A percentile compares a stretch with the other conserved stretches of the same genome.
Conservation (phyloP, 2,888 invertebrate genomes). For the Tetranychus truncatus region DNA sequence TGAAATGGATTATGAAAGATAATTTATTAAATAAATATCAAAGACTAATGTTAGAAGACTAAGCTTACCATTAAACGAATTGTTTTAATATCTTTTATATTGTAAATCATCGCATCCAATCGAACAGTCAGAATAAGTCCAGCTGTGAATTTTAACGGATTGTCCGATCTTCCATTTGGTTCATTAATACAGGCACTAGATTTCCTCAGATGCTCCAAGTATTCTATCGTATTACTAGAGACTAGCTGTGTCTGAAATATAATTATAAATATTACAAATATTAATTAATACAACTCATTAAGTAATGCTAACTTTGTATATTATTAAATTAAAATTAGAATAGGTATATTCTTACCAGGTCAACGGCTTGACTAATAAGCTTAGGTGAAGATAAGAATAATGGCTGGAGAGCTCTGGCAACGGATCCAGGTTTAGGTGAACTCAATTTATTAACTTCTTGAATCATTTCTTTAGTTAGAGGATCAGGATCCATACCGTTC, state of each 20-base stretch:
- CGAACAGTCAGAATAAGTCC: constrained; percentile 71
- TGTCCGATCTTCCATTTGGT: constrained; percentile 61
- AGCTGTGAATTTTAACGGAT: constrained; percentile 71
- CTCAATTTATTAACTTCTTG: constrained; percentile 32
- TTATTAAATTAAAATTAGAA: constrained; percentile 4
- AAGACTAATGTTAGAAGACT: background rate
- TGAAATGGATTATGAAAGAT: constrained; percentile 34
- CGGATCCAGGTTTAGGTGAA: constrained; percentile 65
- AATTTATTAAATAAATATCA: background rate
- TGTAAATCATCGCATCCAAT: constrained; percentile 64
- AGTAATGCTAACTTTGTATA: background rate
- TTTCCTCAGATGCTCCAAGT: constrained; percentile 28
- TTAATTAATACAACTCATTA: background rate
- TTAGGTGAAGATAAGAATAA: constrained; percentile 50
- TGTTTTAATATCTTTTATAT: constrained; percentile 51
- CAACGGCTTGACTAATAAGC: constrained; percentile 39
- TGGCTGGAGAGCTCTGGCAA: constrained; percentile 57
- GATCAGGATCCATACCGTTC: constrained; percentile 31
- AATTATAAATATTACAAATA: too few relatives aligned
- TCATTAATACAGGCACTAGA: constrained; percentile 48
- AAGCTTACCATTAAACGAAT: constrained; percentile 47
- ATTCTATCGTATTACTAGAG: constrained; percentile 20
- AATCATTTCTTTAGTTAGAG: constrained; percentile 18
- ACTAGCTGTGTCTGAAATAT: constrained; percentile 13
- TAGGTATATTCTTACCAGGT: constrained; percentile 13